Conservation (phyloP, 2,797 vertebrate species). For the Synanceia verrucosa region DNA sequence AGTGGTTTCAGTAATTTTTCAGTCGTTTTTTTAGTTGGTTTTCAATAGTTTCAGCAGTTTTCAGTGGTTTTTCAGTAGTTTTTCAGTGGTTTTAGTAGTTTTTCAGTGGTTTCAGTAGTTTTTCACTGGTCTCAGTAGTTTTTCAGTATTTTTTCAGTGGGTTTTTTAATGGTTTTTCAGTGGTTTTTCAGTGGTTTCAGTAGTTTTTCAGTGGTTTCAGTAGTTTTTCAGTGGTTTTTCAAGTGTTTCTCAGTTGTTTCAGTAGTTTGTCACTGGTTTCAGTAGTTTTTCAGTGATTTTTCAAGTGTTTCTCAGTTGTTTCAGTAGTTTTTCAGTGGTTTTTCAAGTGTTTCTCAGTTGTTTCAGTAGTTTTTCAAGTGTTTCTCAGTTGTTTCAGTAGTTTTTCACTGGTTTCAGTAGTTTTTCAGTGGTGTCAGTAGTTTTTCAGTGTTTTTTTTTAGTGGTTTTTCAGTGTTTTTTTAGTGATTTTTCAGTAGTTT, state of each 20-base stretch:
- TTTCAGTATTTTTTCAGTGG: conserved; percentile 1
- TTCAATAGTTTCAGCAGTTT: conserved; percentile 41
- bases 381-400: conserved; percentile 39
- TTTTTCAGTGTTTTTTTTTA: too few species aligned
- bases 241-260: too few species aligned
- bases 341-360: too few species aligned
- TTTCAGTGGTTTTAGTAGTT: too few species aligned
- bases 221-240: conserved; percentile 12
- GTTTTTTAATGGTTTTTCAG: too few species aligned
- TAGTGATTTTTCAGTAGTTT: too few species aligned
- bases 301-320: too few species aligned
- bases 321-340: conserved; percentile 34
- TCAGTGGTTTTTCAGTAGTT: conserved; percentile 11
- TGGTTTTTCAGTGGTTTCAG: conserved; percentile 36
- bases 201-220: conserved; percentile 43
- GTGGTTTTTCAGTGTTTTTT: conserved; percentile 34
- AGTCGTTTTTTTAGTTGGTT: too few species aligned
- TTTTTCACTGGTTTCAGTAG: conserved; percentile 44
- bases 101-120: conserved; percentile 36
- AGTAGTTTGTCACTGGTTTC: too few species aligned
- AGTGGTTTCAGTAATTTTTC: conserved; percentile 33
- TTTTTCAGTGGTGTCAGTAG: conserved; percentile 4
- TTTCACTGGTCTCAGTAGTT: conserved; percentile 39
- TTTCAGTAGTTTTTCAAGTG: too few species aligned
- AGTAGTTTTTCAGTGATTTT: too few species aligned